A percentile compares a stretch with the other conserved stretches of the same genome.
Conservation (phyloP, 2,888 invertebrate genomes). For the Rhagonycha fulva region DNA sequence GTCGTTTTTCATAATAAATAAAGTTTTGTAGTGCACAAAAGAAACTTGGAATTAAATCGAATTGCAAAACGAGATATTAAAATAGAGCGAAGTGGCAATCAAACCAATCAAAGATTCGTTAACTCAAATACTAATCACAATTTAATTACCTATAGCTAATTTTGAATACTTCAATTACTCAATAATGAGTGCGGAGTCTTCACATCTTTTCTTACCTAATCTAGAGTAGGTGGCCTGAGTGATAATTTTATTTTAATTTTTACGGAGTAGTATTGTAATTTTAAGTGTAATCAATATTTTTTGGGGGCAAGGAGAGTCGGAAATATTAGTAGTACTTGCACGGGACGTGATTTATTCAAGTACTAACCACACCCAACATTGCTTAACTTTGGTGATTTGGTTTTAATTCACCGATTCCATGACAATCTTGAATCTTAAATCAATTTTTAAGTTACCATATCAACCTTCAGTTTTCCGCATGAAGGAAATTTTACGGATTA, state of each 20-base stretch:
- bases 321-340: not conserved
- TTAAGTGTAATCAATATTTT: not conserved
- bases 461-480: not conserved
- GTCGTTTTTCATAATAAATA: not conserved
- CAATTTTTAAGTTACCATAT: not conserved
- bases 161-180: not conserved
- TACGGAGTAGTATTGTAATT: not conserved
- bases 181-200: not conserved
- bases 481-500: no score
- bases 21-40: not conserved
- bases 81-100: not conserved
- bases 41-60: not conserved
- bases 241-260: not conserved
- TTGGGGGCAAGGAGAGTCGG: not conserved
- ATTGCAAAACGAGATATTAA: not conserved
- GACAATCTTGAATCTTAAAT: not conserved
- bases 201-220: not conserved
- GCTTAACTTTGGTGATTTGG: not conserved
- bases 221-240: not conserved
- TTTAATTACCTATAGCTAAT: not conserved
- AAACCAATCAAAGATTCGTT: not conserved
- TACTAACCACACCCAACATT: not conserved
- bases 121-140: not conserved
- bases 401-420: not conserved
- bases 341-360: not conserved